phyloP scores from a whole-genome alignment of 2,888 invertebrate genomes.

The Branchellion lobata region DNA sequence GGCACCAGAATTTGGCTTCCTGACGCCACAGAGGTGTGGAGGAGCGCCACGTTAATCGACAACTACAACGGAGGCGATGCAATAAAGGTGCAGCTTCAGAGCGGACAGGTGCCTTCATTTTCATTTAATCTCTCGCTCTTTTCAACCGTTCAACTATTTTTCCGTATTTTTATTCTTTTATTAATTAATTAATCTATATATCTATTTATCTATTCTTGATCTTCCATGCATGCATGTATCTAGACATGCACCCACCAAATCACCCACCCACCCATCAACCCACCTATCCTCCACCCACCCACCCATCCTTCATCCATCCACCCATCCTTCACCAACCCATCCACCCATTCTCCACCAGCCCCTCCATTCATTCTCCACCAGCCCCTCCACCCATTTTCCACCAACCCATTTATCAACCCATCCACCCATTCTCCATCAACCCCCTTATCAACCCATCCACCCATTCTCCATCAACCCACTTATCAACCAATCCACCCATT shows the following conservation, averaged over 20 bases:
- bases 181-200: background rate
- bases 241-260: too few relatives aligned
- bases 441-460: too few relatives aligned
- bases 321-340: too few relatives aligned
- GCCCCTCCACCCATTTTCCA: background rate
- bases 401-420: background rate
- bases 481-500: constrained; percentile 1
- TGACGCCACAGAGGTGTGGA: constrained; percentile 83
- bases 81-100: constrained; percentile 68
- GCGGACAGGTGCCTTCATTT: constrained; percentile 57
- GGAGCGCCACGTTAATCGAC: constrained; percentile 77
- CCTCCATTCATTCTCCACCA: too few relatives aligned
- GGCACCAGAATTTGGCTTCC: constrained; percentile 90
- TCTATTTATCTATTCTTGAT: constrained; percentile 2
- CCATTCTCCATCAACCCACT: background rate
- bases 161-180: background rate
- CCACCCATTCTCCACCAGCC: background rate
- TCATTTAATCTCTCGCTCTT: background rate
- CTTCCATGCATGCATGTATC: background rate
- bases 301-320: background rate
- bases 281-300: background rate
- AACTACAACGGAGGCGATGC: constrained; percentile 71
- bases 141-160: background rate
- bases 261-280: background rate
- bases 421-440: background rate